Conservation (phyloP, 2,113 vertebrate species). For the Notarius lentiginosus region DNA sequence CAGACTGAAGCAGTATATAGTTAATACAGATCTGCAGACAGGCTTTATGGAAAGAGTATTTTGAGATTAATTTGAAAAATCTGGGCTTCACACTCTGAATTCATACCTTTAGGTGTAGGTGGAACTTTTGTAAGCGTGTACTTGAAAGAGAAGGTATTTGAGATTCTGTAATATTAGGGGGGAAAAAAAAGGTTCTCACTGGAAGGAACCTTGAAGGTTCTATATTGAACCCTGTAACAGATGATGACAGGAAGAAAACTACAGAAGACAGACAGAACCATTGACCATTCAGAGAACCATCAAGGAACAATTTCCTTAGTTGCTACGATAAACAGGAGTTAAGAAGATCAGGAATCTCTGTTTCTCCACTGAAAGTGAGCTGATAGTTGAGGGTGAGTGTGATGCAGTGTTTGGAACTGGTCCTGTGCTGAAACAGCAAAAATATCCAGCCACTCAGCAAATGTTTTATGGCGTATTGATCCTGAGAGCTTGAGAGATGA, state of each 20-base stretch:
- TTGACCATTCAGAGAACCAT: neutral
- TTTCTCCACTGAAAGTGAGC: constrained; percentile 33
- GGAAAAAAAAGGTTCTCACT: neutral
- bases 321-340: neutral
- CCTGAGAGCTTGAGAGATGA: neutral
- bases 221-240: neutral
- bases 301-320: neutral
- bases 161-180: neutral
- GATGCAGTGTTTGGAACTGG: constrained; percentile 30
- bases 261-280: neutral
- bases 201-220: neutral
- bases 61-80: neutral
- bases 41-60: neutral
- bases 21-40: neutral
- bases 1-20: neutral
- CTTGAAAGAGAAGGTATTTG: neutral
- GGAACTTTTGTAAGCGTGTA: neutral
- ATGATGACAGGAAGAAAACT: neutral
- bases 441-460: constrained; percentile 18
- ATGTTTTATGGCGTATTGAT: constrained; percentile 39
- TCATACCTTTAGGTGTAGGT: neutral
- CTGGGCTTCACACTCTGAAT: neutral
- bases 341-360: neutral
- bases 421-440: constrained; percentile 21
- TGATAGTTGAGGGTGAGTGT: constrained; percentile 26